Conservation (phyloP, 2,797 vertebrate species). For the Hydrolagus colliei region DNA sequence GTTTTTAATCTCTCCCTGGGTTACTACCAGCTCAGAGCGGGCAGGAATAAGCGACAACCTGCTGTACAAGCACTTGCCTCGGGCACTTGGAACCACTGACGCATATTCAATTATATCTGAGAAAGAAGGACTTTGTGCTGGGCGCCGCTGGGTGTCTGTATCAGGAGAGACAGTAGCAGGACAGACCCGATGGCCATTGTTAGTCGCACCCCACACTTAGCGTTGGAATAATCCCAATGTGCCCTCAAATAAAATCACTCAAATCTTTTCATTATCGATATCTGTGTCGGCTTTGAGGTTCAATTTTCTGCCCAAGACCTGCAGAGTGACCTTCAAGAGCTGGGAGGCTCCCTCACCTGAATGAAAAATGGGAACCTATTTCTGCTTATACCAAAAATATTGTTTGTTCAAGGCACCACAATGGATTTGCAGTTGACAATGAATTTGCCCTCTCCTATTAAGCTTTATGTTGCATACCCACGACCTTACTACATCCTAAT, state of each 20-base stretch:
- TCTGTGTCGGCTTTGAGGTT: not conserved
- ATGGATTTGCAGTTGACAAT: not conserved
- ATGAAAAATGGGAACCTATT: not conserved
- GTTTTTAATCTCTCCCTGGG: not conserved
- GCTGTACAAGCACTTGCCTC: not conserved
- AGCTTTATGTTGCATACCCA: not conserved
- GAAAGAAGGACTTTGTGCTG: not conserved
- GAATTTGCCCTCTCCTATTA: too few species aligned
- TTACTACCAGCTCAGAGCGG: not conserved
- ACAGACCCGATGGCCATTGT: too few species aligned
- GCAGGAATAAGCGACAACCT: not conserved
- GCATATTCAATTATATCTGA: not conserved
- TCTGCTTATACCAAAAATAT: not conserved
- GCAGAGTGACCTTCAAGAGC: not conserved
- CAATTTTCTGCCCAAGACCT: not conserved
- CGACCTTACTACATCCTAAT: not conserved
- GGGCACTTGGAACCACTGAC: not conserved
- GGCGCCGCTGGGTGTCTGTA: not conserved
- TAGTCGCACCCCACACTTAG: not conserved
- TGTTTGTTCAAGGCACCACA: slow-evolving; percentile 4
- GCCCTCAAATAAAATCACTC: too few species aligned
- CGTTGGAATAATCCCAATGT: not conserved
- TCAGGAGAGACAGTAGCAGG: not conserved
- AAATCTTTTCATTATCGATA: too few species aligned
- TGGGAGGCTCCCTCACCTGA: not conserved